Evolutionary conservation across 2,888 invertebrate genomes (phyloP).

Genomic region (Sinohyriopsis cumingii): DNA sequence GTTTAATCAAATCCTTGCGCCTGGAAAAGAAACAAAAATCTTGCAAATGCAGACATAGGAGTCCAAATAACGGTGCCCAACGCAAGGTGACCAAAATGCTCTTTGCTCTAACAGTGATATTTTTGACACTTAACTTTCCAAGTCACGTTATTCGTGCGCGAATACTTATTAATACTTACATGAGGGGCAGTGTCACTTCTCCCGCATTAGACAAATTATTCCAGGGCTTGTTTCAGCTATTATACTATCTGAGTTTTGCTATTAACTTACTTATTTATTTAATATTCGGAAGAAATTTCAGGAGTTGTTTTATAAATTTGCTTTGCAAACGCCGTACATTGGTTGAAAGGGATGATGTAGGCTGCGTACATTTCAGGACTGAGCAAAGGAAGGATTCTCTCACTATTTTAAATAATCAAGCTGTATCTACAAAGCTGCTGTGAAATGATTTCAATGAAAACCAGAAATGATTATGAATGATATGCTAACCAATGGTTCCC

Average conservation of each 20-base stretch:
- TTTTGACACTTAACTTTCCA: conserved; percentile 52
- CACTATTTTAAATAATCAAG: no score
- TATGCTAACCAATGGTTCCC: no score
- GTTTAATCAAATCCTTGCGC: not conserved
- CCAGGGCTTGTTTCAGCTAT: conserved; percentile 37
- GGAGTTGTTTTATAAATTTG: conserved; percentile 40
- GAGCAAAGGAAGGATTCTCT: no score
- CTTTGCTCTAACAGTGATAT: conserved; percentile 52
- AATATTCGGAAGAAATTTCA: conserved; percentile 47
- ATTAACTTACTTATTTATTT: conserved; percentile 52
- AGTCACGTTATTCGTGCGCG: conserved; percentile 50
- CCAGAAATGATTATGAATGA: no score
- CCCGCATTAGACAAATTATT: conserved; percentile 22
- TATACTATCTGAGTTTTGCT: conserved; percentile 55
- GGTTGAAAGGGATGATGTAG: no score
- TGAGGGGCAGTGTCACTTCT: conserved; percentile 13
- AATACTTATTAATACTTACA: conserved; percentile 26
- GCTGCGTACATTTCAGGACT: no score
- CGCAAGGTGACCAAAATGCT: conserved; percentile 51
- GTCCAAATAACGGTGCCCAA: no score
- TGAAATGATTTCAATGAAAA: no score
- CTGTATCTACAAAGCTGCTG: no score
- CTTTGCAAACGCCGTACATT: conserved; percentile 3
- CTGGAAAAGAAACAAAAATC: not conserved
- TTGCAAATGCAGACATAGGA: no score